Percentiles rank a stretch among this genome's conserved stretches.
Evolutionary conservation across 2,888 invertebrate genomes (phyloP).

Genomic region (Scelioninae gen. 1): DNA sequence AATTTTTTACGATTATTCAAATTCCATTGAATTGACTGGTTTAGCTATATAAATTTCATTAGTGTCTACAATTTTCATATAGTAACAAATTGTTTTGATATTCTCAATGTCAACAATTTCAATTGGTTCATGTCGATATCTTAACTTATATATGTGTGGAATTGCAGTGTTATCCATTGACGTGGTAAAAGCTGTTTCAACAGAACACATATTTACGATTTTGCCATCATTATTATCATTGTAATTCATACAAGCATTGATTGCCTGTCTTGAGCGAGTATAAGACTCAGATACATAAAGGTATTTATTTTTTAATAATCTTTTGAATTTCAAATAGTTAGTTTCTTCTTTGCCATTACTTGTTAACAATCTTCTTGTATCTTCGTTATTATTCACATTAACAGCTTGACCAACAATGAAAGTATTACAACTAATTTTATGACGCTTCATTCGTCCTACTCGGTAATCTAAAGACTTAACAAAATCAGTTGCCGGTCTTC

Average conservation of each 20-base stretch:
- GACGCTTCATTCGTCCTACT: slow-evolving; percentile 14
- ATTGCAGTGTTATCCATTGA: neutral
- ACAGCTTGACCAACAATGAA: slow-evolving; percentile 13
- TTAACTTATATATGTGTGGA: slow-evolving; percentile 16
- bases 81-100: slow-evolving; percentile 11
- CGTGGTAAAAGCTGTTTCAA: neutral
- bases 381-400: neutral
- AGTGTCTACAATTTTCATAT: slow-evolving; percentile 9
- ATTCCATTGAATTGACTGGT: slow-evolving; percentile 26
- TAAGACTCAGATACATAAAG: slow-evolving; percentile 6
- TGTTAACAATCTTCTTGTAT: neutral
- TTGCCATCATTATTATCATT: neutral
- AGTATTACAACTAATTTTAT: neutral
- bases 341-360: neutral
- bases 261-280: neutral
- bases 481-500: neutral
- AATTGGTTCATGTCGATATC: neutral
- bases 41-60: slow-evolving; percentile 6
- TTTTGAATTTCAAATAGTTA: slow-evolving; percentile 6
- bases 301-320: slow-evolving; percentile 16
- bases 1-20: neutral
- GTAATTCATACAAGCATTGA: slow-evolving; percentile 3
- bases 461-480: slow-evolving; percentile 4
- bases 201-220: slow-evolving; percentile 12
- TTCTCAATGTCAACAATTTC: slow-evolving; percentile 7